phyloP scores from a whole-genome alignment of 2,888 invertebrate species.

The Hirtodrosophila trivittata region DNA sequence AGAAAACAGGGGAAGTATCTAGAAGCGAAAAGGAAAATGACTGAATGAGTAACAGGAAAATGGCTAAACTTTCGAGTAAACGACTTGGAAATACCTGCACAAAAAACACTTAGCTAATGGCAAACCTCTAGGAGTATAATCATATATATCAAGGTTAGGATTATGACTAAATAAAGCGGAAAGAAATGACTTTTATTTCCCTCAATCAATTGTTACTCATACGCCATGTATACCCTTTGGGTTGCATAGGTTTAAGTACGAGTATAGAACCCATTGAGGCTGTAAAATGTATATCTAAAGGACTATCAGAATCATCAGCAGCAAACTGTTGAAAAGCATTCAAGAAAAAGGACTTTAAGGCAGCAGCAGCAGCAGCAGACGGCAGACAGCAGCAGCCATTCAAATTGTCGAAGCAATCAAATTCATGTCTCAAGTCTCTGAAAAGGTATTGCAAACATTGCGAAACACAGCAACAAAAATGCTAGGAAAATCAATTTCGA shows the following conservation, averaged over 20 bases:
- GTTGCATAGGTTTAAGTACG: background rate
- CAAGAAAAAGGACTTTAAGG: constrained; percentile 36
- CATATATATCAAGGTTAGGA: no score
- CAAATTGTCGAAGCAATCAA: constrained; percentile 61
- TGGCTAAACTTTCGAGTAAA: background rate
- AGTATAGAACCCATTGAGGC: constrained; percentile 30
- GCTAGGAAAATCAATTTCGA: background rate
- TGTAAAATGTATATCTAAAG: constrained; percentile 57
- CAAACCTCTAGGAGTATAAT: no score
- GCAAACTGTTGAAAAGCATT: constrained; percentile 44
- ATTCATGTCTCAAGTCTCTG: constrained; percentile 49
- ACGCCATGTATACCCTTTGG: constrained; percentile 12
- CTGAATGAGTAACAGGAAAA: constrained; percentile 13
- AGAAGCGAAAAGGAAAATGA: constrained; percentile 7
- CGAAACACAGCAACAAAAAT: constrained; percentile 18
- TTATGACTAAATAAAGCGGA: no score
- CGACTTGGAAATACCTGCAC: constrained; percentile 22
- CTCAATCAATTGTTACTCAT: no score
- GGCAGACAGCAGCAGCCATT: constrained; percentile 32
- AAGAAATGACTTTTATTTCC: no score
- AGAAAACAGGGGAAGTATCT: constrained; percentile 14
- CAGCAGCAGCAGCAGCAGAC: constrained; percentile 7
- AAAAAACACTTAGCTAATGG: background rate
- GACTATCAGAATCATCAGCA: constrained; percentile 50
- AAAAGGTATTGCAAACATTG: constrained; percentile 37